Evolutionary conservation across 2,888 invertebrate genomes (phyloP), one percentile per base, ranked within the genome.

Genomic region (Zhengitettix transpicula): DNA sequence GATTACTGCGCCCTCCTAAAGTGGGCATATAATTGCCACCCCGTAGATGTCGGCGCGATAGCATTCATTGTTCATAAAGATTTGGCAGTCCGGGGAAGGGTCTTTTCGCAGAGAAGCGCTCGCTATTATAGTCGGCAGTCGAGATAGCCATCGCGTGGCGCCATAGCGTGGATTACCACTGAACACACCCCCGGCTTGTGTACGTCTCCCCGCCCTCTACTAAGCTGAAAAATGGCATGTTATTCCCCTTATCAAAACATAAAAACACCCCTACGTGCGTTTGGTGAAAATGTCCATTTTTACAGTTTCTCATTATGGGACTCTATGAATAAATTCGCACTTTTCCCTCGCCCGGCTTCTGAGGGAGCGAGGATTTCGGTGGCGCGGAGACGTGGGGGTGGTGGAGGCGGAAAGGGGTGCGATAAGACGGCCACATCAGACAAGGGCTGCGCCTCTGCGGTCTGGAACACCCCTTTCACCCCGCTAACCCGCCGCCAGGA

Each of bases 261-360:
- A 75, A 74, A 74, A 74, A 60, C 61, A 55, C 58, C 44, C 63
- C 40, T 42, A 71, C 72, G 71, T 71, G 72, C 72, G 69, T 69
- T 67, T 69, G 71, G 68, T 69, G 72, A 70, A 75, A 75, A 75
- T 74, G 75, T 73, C 73, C 74, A 76, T 76, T 76, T 76, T 75
- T 75, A 75, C 75, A 73, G 75, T 75, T 75, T 75, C 75, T 75
- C 75, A 75, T 76, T 75, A 76, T 74, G 73, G 73, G 71, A 72
- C 71, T 74, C 75, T 75, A 75, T 75, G 75, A 75, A 75, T 75
- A 75, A 75, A 75, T 75, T 75, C 74, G 74, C 75, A 75, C 75
- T 75, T 74, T 71, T 55, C 59, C 55, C 28, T 42, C 42, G 16
- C 28, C 28, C 28, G 28, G 28, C 28, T 28, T 28, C 28, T 28